These are phyloP conservation scores for Pterois miles DNA, from an alignment of 2,797 vertebrate species.

Conservation along the genomic window DNA sequence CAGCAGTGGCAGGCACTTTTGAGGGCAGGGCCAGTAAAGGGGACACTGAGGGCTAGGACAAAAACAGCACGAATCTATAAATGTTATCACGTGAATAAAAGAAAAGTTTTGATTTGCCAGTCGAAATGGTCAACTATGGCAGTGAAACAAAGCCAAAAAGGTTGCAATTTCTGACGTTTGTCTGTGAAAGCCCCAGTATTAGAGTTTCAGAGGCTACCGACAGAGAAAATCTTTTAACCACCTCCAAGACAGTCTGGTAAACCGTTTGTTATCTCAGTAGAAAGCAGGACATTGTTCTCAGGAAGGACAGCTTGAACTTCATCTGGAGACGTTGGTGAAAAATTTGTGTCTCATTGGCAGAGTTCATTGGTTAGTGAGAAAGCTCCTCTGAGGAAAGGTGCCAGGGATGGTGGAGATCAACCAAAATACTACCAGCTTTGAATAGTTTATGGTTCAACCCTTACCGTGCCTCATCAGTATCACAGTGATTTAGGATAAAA, in stretches of 20 bases:
- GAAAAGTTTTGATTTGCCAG: background rate
- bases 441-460: background rate
- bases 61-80: background rate
- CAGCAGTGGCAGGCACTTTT: slow-evolving; percentile 19
- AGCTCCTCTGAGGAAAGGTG: slow-evolving; percentile 18
- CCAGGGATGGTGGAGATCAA: slow-evolving; percentile 11
- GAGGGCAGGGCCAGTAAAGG: background rate
- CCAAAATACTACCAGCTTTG: background rate
- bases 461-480: background rate
- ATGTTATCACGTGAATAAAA: background rate
- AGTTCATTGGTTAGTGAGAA: slow-evolving; percentile 15
- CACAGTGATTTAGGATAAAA: background rate
- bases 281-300: background rate
- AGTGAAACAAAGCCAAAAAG: background rate
- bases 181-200: background rate
- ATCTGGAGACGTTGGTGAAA: background rate
- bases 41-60: slow-evolving; percentile 15
- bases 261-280: background rate
- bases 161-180: background rate
- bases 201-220: background rate
- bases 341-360: background rate
- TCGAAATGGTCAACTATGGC: background rate
- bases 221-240: background rate
- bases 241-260: background rate
- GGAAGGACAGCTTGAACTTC: background rate